phyloP scores from a whole-genome alignment of 2,797 vertebrate genomes.

The Lutra lutra region DNA sequence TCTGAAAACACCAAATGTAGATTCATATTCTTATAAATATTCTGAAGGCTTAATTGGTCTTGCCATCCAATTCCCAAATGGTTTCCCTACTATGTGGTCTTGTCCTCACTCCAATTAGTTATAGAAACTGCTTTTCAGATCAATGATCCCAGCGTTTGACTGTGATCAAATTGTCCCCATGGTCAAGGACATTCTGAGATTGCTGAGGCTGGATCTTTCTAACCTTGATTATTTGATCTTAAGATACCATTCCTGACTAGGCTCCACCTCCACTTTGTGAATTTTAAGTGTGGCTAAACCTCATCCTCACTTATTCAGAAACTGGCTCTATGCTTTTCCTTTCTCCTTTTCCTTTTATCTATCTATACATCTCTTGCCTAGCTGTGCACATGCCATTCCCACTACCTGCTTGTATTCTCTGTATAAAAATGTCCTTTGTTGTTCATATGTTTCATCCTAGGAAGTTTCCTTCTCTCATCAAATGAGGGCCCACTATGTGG shows the following conservation, averaged over 20 bases:
- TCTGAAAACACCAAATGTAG: background rate
- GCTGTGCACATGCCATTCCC: background rate
- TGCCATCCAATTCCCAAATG: background rate
- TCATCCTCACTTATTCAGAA: background rate
- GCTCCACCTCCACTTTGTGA: background rate
- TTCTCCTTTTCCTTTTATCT: background rate
- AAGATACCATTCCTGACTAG: background rate
- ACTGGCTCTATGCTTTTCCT: background rate
- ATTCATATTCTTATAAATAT: background rate
- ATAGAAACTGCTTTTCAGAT: background rate
- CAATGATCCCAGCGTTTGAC: background rate
- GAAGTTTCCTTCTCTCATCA: background rate
- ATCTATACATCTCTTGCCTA: background rate
- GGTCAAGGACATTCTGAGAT: background rate
- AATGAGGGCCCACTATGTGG: background rate
- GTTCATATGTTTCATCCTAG: background rate
- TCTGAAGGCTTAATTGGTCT: background rate
- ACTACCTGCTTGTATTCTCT: background rate
- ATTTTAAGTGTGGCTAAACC: background rate
- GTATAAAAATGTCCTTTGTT: background rate
- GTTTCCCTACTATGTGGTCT: background rate
- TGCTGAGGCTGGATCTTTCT: background rate
- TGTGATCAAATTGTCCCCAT: background rate
- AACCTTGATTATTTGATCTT: background rate
- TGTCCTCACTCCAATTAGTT: background rate